Conservation (phyloP, 2,113 vertebrate species). For the Pollimyrus isidori region DNA sequence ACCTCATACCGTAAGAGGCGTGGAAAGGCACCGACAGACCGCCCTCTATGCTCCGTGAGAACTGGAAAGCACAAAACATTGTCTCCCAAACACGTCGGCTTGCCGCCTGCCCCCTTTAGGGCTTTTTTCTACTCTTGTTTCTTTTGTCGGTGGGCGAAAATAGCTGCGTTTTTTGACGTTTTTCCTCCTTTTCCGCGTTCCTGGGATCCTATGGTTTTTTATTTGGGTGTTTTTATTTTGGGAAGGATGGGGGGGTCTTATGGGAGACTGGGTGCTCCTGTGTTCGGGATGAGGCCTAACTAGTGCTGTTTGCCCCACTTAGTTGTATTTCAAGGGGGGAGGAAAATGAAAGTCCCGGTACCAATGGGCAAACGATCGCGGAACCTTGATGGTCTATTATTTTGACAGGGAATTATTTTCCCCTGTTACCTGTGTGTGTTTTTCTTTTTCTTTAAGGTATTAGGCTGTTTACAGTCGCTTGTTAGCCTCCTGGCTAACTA, state of each 20-base stretch:
- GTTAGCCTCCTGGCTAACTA: not conserved
- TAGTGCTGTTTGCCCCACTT: constrained; percentile 8
- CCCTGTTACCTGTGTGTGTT: not conserved
- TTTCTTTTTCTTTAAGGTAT: constrained; percentile 1
- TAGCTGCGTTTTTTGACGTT: not conserved
- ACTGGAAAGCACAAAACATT: not conserved
- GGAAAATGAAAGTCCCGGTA: not conserved
- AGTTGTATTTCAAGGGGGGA: not conserved
- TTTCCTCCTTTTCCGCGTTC: not conserved
- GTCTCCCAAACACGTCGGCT: not conserved
- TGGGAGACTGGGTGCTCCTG: not conserved
- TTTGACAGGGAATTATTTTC: not conserved
- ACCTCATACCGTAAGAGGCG: not conserved
- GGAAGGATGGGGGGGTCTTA: not conserved
- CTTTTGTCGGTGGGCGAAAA: not conserved
- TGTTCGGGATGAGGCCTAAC: constrained; percentile 18
- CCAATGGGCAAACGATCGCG: not conserved
- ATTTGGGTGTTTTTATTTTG: not conserved
- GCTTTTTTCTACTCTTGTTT: not conserved
- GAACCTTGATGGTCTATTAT: not conserved
- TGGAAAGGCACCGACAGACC: not conserved
- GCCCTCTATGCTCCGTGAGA: not conserved
- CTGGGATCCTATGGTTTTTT: not conserved
- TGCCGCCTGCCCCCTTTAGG: not conserved
- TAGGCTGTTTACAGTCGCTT: not conserved